phyloP scores from a whole-genome alignment of 2,113 vertebrate species.

The Gobio gobio region DNA sequence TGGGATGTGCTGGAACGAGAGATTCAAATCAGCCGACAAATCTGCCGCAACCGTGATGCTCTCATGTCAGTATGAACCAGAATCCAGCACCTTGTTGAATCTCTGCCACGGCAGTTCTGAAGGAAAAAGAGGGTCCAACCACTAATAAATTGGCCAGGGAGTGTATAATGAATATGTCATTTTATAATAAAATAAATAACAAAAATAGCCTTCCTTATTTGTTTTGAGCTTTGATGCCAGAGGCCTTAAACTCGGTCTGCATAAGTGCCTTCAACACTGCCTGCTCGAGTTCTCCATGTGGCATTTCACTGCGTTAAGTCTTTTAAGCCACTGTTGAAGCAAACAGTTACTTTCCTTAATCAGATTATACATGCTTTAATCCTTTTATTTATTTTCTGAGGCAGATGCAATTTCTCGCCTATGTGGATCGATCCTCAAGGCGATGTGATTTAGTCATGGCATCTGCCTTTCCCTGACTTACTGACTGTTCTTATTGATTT shows the following conservation, averaged over 20 bases:
- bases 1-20: no score
- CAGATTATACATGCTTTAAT: conserved; percentile 65
- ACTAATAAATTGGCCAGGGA: no score
- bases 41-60: no score
- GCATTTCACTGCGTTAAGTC: conserved; percentile 48
- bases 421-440: conserved; percentile 63
- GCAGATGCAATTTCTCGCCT: conserved; percentile 63
- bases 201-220: no score
- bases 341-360: conserved; percentile 60
- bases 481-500: conserved; percentile 63
- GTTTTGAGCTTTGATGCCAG: neutral
- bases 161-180: no score
- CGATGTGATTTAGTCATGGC: conserved; percentile 51
- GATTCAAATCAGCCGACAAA: no score
- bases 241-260: conserved; percentile 25
- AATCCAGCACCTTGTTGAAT: no score
- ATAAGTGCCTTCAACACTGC: neutral
- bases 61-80: no score
- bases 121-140: no score
- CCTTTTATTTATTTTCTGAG: conserved; percentile 65
- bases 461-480: conserved; percentile 48
- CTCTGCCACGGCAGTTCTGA: no score
- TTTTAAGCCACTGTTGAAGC: conserved; percentile 55
- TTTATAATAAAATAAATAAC: no score
- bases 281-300: conserved; percentile 21